Evolutionary conservation across 2,888 invertebrate species (phyloP), one percentile per base, ranked within the genome.

Genomic region (Cheiracanthium punctorium): DNA sequence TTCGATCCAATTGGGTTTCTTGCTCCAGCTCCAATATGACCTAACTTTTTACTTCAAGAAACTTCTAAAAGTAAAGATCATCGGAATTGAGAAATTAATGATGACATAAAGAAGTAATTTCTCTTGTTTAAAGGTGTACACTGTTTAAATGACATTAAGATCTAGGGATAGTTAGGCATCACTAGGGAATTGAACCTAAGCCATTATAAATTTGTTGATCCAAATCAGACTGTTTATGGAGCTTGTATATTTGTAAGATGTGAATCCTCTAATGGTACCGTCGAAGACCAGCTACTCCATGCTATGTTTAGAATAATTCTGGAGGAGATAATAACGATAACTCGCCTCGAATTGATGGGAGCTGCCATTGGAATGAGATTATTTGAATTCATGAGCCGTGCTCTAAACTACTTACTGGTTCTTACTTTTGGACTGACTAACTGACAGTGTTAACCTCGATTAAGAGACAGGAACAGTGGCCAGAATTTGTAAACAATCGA

Each of bases 361-460:
- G 67, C 28, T 20, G 14, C 30, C 4, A 17, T 67, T 5, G 67
- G 70, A 32, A 32, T 32, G 5, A 30, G 70, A 30, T 37, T 70
- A 32, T 33, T 37, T 14, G 32, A 70, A 29, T 37, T 17, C 14
- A 20, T 70, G 7, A 32, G 14, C 1, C 4, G 17, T 10, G 33
- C 33, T 37, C 32, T 29, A 32, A 29, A 33, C 12, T 10, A 37
- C 4, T 7, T 7, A 37, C 10, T 4, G 37, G 10, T 7, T 28
- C 29, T 29, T 73, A 52, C 52, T 73, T 73, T 29, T 73, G 73
- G 75, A 52, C 73, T 8, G 73, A 73, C 48, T 73, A 48, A 7
- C n/a, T 52, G 12, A 73, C 73, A 52, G 73, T 73, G 2, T 17
- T 73, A 5, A 73, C 29, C 2, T 67, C 20, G 67, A 67, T 67